phyloP scores from a whole-genome alignment of 37 sponge, comb jelly and placozoan genomes.

The Ianthella basta region DNA sequence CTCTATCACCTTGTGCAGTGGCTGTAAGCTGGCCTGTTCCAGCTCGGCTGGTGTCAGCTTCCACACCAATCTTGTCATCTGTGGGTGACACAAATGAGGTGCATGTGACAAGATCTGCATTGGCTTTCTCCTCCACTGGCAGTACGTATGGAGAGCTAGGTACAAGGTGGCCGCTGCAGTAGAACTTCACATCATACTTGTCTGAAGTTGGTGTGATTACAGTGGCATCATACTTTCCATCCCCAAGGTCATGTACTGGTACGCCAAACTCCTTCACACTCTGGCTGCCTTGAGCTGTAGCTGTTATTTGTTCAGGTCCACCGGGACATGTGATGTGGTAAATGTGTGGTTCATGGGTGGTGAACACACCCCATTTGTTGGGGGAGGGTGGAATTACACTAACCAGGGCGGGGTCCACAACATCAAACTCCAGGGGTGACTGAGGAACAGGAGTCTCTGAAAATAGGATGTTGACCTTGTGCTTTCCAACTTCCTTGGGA shows the following conservation, averaged over 20 bases:
- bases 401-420: slow-evolving; percentile 45
- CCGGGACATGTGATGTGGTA: slow-evolving; percentile 50
- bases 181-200: slow-evolving; percentile 47
- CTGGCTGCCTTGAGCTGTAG: slow-evolving; percentile 37
- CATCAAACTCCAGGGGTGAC: slow-evolving; percentile 54
- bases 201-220: slow-evolving; percentile 45
- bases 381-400: slow-evolving; percentile 24
- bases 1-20: slow-evolving; percentile 49
- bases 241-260: slow-evolving; percentile 29
- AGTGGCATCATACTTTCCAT: slow-evolving; percentile 43
- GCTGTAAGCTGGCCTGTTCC: slow-evolving; percentile 49
- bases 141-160: slow-evolving; percentile 4
- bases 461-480: slow-evolving; percentile 36
- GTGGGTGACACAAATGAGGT: not conserved
- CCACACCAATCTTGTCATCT: not conserved
- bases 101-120: slow-evolving; percentile 18
- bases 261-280: slow-evolving; percentile 42
- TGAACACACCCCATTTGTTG: slow-evolving; percentile 44
- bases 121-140: slow-evolving; percentile 4
- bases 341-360: slow-evolving; percentile 36
- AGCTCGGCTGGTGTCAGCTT: slow-evolving; percentile 27
- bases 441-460: slow-evolving; percentile 36
- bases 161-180: slow-evolving; percentile 51
- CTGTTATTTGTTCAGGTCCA: slow-evolving; percentile 28
- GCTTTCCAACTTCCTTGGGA: slow-evolving; percentile 60